These are phyloP conservation scores for Rutpela maculata DNA, from an alignment of 2,888 invertebrate species.

Conservation along the genomic window DNA sequence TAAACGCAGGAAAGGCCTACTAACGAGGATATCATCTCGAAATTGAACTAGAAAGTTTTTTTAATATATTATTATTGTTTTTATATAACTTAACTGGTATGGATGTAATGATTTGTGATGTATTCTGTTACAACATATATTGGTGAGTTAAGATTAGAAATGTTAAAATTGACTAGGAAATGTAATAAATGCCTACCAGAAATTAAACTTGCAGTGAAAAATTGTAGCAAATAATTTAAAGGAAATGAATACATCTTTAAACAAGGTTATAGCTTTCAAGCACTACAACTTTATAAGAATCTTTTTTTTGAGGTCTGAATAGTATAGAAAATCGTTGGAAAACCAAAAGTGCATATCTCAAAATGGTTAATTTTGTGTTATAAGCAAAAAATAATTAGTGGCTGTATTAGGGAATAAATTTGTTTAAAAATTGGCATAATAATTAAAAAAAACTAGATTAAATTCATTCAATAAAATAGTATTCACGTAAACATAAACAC, in stretches of 20 bases:
- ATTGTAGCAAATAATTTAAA: background rate
- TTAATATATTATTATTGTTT: constrained; percentile 1
- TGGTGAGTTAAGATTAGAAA: background rate
- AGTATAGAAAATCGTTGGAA: too few species aligned
- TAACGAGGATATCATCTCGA: constrained; percentile 9
- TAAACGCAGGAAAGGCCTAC: background rate
- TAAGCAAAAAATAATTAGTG: too few species aligned
- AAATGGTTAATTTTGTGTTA: too few species aligned
- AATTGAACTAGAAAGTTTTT: constrained; percentile 18
- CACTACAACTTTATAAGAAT: too few species aligned
- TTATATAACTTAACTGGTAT: background rate
- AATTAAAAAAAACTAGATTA: too few species aligned
- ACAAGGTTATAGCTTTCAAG: too few species aligned
- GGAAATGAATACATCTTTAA: background rate
- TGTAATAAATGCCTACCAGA: background rate
- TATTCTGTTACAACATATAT: background rate
- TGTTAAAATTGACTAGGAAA: background rate
- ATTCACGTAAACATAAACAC: too few species aligned
- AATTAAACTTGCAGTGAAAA: background rate
- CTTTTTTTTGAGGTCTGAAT: too few species aligned
- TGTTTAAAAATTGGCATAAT: too few species aligned
- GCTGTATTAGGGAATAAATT: too few species aligned
- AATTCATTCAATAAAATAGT: too few species aligned
- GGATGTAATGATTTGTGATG: background rate
- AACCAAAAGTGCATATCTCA: too few species aligned